Evolutionary conservation across 1,140 invertebrate species (phyloP).

Genomic region (Anthonomus grandis): DNA sequence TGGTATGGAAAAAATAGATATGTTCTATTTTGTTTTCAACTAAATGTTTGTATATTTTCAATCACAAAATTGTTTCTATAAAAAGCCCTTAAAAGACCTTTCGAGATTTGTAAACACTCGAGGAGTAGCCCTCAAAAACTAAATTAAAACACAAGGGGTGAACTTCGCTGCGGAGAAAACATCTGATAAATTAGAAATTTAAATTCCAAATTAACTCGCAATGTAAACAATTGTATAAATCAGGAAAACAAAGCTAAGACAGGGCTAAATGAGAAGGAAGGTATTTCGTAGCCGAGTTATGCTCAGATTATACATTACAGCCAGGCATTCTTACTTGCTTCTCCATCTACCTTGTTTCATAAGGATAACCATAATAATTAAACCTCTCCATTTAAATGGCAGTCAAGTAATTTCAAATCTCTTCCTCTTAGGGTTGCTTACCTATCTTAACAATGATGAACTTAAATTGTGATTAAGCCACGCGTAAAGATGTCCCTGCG

Average conservation of each 20-base stretch:
- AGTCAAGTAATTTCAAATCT: conserved; percentile 27
- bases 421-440: conserved; percentile 30
- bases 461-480: conserved; percentile 18
- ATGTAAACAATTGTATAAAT: conserved; percentile 50
- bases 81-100: too few relatives aligned
- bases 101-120: background rate
- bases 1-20: background rate
- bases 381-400: conserved; percentile 38
- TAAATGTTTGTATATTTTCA: background rate
- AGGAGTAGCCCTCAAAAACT: conserved; percentile 4
- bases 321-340: conserved; percentile 32
- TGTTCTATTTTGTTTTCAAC: background rate
- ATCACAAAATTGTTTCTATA: too few relatives aligned
- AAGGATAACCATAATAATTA: conserved; percentile 49
- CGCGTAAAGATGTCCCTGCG: conserved; percentile 10
- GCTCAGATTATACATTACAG: conserved; percentile 45
- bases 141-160: conserved; percentile 11
- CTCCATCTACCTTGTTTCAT: conserved; percentile 45
- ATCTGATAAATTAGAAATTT: conserved; percentile 49
- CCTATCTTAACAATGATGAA: conserved; percentile 42
- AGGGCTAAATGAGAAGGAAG: conserved; percentile 44
- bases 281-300: conserved; percentile 41
- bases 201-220: conserved; percentile 49
- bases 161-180: conserved; percentile 7
- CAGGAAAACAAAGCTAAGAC: conserved; percentile 46